These are phyloP conservation scores for Chelonoidis abingdonii DNA, from an alignment of 2,113 vertebrate species.

Conservation along the genomic window DNA sequence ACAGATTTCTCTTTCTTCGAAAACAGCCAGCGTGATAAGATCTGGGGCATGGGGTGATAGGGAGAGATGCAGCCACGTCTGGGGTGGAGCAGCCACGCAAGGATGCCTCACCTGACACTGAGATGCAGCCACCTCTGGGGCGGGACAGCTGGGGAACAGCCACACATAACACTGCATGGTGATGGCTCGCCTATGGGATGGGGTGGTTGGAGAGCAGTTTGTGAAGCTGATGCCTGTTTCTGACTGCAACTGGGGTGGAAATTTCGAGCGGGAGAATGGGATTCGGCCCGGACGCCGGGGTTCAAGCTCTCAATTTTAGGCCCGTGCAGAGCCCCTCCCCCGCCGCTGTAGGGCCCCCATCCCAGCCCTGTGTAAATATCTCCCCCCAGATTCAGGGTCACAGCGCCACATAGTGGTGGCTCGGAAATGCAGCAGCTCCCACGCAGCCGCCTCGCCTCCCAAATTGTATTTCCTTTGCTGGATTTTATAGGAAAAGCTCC, in stretches of 20 bases:
- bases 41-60: not conserved
- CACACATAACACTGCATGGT: not conserved
- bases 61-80: not conserved
- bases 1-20: not conserved
- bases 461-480: too few relatives aligned
- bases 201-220: too few relatives aligned
- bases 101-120: rapidly evolving
- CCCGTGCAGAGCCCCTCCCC: too few relatives aligned
- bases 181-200: not conserved
- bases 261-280: not conserved
- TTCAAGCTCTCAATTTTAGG: not conserved
- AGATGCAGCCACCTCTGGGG: not conserved
- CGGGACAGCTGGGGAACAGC: too few relatives aligned
- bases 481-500: too few relatives aligned
- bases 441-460: too few relatives aligned
- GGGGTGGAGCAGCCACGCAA: too few relatives aligned
- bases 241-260: not conserved
- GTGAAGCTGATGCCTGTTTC: not conserved
- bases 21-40: not conserved
- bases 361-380: not conserved
- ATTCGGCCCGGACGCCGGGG: not conserved
- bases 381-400: not conserved
- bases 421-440: not conserved
- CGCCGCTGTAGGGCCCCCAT: too few relatives aligned
- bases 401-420: too few relatives aligned